Evolutionary conservation across 2,113 vertebrate species (phyloP), one percentile per base, ranked within the genome.

Genomic region (Engystomops pustulosus): DNA sequence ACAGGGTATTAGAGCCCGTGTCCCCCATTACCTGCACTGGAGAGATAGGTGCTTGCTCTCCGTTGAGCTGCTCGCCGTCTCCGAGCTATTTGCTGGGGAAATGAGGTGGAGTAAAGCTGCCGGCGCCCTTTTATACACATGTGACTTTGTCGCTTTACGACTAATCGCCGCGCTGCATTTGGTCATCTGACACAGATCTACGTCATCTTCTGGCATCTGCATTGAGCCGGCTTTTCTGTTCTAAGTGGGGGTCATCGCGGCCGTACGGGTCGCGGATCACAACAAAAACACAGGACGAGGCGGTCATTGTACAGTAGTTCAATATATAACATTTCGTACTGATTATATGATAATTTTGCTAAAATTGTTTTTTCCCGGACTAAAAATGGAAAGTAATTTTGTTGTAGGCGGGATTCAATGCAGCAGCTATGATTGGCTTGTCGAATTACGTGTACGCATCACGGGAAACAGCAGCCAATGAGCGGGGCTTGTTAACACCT

Each of bases 111-210:
- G 14, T n/a, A 0, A 70, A 74, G 32, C 77, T 78, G 86, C 74
- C 79, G 76, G 77, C 2, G 11, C n/a, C 88, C 79, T 89, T 93
- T 91, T 91, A 93, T 92, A 89, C 20, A 14, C 11, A 20, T 10
- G 10, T 27, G 60, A 53, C 60, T 72, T 76, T 30, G 55, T 80
- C 88, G 68, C 90, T 90, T 83, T 4, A 11, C 1, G 7, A 80
- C 32, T 47, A 4, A 68, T 82, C 14, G 2, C 0, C 0, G 68
- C 0, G 0, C 0, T 3, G 1, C 32, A 0, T 2, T 0, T 90
- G 88, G 89, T 88, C 91, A 49, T 2, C 0, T 11, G 10, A 47
- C 5, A 0, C 0, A 0, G 6, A 0, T 41, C 0, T 0, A 20
- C 1, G 0, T 36, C 32, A 49, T 0, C 10, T 82, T 82, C 3